A percentile compares a stretch with the other conserved stretches of the same genome.
These are phyloP conservation scores for Brenthis daphne DNA, from an alignment of 2,888 invertebrate species.

Conservation along the genomic window DNA sequence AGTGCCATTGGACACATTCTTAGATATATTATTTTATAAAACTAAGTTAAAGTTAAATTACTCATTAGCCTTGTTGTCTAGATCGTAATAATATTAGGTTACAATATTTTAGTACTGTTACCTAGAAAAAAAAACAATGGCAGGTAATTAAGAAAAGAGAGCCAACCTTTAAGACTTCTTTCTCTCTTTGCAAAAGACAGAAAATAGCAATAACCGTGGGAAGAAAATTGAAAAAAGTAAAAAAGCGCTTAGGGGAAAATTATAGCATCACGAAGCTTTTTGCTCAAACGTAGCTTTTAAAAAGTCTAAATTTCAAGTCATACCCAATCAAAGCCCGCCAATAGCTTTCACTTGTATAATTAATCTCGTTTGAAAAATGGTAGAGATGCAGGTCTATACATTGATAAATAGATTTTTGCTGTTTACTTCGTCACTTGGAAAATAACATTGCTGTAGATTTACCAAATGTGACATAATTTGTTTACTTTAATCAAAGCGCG, in stretches of 20 bases:
- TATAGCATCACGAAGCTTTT: not conserved
- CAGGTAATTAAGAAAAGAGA: too few species aligned
- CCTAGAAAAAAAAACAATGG: too few species aligned
- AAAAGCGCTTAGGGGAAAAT: not conserved
- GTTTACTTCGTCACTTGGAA: constrained; percentile 60
- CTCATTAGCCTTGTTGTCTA: too few species aligned
- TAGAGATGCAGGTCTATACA: constrained; percentile 68
- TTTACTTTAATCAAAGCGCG: too few species aligned
- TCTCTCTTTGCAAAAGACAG: not conserved
- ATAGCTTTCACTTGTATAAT: constrained; percentile 52
- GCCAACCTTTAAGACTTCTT: too few species aligned
- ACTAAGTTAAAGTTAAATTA: too few species aligned
- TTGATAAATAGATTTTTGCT: constrained; percentile 78
- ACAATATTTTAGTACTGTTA: too few species aligned
- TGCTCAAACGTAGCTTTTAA: not conserved
- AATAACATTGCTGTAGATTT: constrained; percentile 41
- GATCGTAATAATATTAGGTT: too few species aligned
- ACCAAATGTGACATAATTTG: constrained; percentile 31
- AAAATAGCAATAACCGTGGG: not conserved
- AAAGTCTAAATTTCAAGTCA: constrained; percentile 26
- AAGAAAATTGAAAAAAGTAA: not conserved
- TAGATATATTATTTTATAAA: too few species aligned
- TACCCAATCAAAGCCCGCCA: constrained; percentile 32
- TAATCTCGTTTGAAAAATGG: constrained; percentile 76
- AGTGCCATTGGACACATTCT: too few species aligned